These are phyloP conservation scores for Pachycephala philippinensis DNA, from an alignment of 2,113 vertebrate species.

Conservation along the genomic window DNA sequence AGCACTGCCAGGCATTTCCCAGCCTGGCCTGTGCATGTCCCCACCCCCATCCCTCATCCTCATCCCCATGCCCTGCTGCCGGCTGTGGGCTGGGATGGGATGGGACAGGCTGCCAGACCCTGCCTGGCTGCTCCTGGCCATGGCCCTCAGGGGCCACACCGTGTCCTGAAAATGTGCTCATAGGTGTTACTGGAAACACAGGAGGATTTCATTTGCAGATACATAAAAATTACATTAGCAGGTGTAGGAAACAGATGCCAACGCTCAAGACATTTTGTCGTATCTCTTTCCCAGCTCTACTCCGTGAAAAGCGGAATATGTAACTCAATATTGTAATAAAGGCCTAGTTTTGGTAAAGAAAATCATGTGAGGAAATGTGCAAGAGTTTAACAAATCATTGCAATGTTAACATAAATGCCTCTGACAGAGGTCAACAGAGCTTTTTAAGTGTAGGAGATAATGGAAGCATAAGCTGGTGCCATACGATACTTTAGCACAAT, in stretches of 20 bases:
- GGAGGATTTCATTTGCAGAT: not conserved
- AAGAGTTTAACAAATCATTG: not conserved
- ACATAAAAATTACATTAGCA: not conserved
- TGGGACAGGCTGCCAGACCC: not conserved
- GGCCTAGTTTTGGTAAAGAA: not conserved
- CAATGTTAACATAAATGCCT: not conserved
- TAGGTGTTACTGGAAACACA: not conserved
- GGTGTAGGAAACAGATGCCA: not conserved
- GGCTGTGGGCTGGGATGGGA: too few species aligned
- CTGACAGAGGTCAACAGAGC: not conserved
- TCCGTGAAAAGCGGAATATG: not conserved
- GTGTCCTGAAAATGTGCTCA: not conserved
- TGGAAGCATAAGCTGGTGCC: not conserved
- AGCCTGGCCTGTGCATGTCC: not conserved
- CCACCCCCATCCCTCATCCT: not conserved
- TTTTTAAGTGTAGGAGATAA: not conserved
- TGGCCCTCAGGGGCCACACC: fast-evolving
- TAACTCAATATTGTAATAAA: constrained; percentile 7
- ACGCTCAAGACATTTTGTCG: not conserved
- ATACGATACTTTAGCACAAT: not conserved
- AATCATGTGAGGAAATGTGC: not conserved
- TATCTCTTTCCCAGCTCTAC: not conserved
- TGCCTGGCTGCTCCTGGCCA: fast-evolving
- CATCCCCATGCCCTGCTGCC: not conserved
- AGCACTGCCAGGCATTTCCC: not conserved